phyloP scores from a whole-genome alignment of 35 echinoderm and acorn worm species.

The Ophiothrix spiculata region DNA sequence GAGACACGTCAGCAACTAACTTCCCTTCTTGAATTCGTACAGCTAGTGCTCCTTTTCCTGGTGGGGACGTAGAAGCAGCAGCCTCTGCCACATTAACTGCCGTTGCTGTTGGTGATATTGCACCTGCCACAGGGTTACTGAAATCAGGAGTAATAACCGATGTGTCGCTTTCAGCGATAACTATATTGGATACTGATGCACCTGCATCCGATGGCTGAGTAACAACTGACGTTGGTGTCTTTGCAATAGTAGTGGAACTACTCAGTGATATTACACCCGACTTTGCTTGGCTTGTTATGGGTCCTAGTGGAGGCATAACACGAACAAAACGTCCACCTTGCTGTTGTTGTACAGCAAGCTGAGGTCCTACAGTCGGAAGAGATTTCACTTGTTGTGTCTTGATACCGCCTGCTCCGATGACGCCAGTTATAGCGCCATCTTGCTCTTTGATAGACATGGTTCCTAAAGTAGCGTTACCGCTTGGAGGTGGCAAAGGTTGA shows the following conservation, averaged over 20 bases:
- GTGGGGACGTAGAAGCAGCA: conserved; percentile 36
- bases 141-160: background rate
- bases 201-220: conserved; percentile 19
- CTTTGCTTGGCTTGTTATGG: conserved; percentile 27
- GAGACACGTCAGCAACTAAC: conserved; percentile 46
- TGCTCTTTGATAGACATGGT: background rate
- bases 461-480: background rate
- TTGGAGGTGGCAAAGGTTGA: background rate
- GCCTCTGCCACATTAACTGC: conserved; percentile 61
- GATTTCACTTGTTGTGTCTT: background rate
- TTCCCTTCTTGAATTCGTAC: conserved; percentile 68
- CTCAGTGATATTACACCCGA: background rate
- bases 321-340: conserved; percentile 26
- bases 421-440: conserved; percentile 11
- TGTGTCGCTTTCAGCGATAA: background rate
- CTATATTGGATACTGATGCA: background rate
- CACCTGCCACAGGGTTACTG: background rate
- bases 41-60: conserved; percentile 13
- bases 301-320: conserved; percentile 61
- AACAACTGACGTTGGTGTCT: conserved; percentile 6
- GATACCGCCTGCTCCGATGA: conserved; percentile 11
- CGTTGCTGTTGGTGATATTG: conserved; percentile 26
- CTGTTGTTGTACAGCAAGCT: conserved; percentile 25
- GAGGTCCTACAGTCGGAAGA: background rate
- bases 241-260: background rate